phyloP scores from a whole-genome alignment of 2,797 vertebrate genomes.

The Gymnothorax reevesii region DNA sequence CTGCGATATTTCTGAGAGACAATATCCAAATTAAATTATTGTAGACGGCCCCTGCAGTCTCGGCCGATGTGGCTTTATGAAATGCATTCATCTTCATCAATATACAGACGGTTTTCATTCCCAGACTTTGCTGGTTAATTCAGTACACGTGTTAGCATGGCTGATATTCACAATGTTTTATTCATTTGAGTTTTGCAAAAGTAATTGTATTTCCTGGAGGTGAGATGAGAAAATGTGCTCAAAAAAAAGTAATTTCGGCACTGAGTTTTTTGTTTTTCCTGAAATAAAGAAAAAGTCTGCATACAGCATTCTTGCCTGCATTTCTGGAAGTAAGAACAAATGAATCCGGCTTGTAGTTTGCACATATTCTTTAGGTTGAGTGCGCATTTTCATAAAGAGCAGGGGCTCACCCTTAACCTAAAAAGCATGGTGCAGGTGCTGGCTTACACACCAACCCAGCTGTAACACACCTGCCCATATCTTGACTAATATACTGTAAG shows the following conservation, averaged over 20 bases:
- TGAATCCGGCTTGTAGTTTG: no score
- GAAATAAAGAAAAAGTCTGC: not conserved
- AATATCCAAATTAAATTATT: not conserved
- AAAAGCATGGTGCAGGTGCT: no score
- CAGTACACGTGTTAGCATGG: not conserved
- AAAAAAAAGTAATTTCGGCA: not conserved
- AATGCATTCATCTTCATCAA: conserved; percentile 17
- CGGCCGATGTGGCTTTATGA: not conserved
- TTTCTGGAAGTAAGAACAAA: not conserved
- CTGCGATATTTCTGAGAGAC: not conserved
- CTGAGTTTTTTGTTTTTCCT: not conserved
- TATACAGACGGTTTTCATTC: conserved; percentile 14
- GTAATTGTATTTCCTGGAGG: not conserved
- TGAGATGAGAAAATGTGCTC: not conserved
- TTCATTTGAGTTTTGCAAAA: conserved; percentile 12
- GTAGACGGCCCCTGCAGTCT: not conserved
- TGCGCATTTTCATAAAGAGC: no score
- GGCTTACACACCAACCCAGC: no score
- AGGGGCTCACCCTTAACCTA: no score
- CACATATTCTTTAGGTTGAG: no score
- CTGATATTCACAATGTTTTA: not conserved
- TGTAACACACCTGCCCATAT: no score
- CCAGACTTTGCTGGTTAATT: not conserved
- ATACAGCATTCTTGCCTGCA: not conserved
- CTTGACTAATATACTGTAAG: no score